A percentile compares a stretch with the other conserved stretches of the same genome.
Evolutionary conservation across 2,797 vertebrate genomes (phyloP).

Genomic region (Allenopithecus nigroviridis): DNA sequence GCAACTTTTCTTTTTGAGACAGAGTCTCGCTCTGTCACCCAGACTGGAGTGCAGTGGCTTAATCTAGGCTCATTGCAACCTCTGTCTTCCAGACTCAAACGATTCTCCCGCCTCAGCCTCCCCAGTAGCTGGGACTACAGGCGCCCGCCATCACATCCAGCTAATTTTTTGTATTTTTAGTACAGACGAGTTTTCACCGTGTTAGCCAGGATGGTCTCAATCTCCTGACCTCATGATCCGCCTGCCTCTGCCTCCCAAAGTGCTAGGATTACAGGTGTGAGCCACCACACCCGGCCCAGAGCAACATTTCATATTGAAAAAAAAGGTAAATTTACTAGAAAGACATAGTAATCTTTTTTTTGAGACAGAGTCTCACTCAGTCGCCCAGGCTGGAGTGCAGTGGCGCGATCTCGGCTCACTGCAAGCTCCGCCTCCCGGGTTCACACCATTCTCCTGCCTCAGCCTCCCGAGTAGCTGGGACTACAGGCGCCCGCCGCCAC

Average conservation of each 20-base stretch:
- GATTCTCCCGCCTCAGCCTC: neutral
- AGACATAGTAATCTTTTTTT: neutral
- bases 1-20: too few species aligned
- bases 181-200: neutral
- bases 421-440: rapidly evolving
- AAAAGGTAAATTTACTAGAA: neutral
- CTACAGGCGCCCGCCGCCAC: too few species aligned
- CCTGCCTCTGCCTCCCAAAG: neutral
- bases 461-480: too few species aligned
- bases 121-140: neutral
- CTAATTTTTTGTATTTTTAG: neutral
- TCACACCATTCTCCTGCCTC: too few species aligned
- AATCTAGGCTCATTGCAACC: too few species aligned
- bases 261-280: neutral
- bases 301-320: neutral
- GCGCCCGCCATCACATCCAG: neutral
- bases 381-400: too few species aligned
- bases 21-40: too few species aligned
- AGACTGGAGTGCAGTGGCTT: too few species aligned
- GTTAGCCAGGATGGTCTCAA: neutral
- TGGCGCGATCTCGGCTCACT: too few species aligned
- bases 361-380: too few species aligned
- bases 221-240: neutral
- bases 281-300: neutral
- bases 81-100: neutral